A percentile compares a stretch with the other conserved stretches of the same genome.
Conservation (phyloP, 2,888 invertebrate species). For the Megalurothrips usitatus region DNA sequence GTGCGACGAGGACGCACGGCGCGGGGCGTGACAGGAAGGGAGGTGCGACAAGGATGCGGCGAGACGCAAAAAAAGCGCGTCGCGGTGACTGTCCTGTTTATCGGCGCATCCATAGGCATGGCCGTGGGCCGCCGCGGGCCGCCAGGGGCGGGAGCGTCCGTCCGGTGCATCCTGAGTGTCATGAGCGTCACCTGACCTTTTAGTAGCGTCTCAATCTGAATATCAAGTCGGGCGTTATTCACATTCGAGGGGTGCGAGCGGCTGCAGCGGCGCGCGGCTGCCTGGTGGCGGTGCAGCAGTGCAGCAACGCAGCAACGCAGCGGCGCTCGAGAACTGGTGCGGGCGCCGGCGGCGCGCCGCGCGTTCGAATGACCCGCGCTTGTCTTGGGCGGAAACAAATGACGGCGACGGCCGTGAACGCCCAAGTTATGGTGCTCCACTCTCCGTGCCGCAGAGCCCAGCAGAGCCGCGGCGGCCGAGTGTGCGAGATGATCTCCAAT, state of each 20-base stretch:
- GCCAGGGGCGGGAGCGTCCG: background rate
- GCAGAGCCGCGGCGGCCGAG: no score
- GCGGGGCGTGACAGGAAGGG: no score
- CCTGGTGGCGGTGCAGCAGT: no score
- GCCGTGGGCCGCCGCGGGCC: background rate
- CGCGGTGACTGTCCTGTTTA: constrained; percentile 13
- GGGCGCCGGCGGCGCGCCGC: background rate
- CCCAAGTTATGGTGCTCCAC: constrained; percentile 5
- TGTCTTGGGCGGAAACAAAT: background rate
- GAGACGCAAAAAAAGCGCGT: background rate
- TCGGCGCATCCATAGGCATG: constrained; percentile 15
- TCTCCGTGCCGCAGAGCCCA: constrained; percentile 9
- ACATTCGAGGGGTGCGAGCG: no score
- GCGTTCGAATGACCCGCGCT: background rate
- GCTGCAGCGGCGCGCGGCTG: no score
- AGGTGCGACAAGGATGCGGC: no score
- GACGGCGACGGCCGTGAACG: background rate
- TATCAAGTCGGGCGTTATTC: background rate
- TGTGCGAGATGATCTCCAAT: constrained; percentile 11
- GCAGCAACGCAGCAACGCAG: no score
- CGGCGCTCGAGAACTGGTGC: no score
- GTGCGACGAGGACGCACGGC: no score
- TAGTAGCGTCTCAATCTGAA: background rate
- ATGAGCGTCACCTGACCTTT: background rate
- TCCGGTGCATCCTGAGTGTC: background rate